A percentile compares a stretch with the other conserved stretches of the same genome.
phyloP scores from a whole-genome alignment of 2,797 vertebrate genomes.

The Schizothorax lantsangensis region DNA sequence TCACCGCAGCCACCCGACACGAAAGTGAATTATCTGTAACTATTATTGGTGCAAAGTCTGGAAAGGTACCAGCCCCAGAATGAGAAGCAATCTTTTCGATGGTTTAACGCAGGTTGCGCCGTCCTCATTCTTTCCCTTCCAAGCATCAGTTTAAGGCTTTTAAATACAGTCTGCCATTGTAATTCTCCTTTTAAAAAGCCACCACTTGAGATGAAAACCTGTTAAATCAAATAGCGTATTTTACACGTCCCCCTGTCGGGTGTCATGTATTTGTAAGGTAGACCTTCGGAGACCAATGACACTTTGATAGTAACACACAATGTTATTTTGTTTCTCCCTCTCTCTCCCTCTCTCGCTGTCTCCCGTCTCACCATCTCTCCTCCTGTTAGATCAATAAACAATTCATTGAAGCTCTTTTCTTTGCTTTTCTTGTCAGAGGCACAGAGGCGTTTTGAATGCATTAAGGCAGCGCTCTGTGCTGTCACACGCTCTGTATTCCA shows the following conservation, averaged over 20 bases:
- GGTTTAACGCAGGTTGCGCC: slow-evolving; percentile 40
- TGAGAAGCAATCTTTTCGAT: slow-evolving; percentile 42
- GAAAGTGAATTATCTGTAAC: slow-evolving; percentile 76
- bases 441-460: slow-evolving; percentile 68
- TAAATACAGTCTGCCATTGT: slow-evolving; percentile 31
- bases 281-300: slow-evolving; percentile 48
- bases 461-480: slow-evolving; percentile 59
- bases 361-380: slow-evolving; percentile 61
- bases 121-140: slow-evolving; percentile 30
- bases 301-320: slow-evolving; percentile 53
- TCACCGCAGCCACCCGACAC: slow-evolving; percentile 66
- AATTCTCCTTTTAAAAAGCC: slow-evolving; percentile 26
- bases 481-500: slow-evolving; percentile 55
- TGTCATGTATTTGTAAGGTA: slow-evolving; percentile 46
- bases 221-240: slow-evolving; percentile 44
- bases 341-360: slow-evolving; percentile 42
- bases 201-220: slow-evolving; percentile 34
- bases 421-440: slow-evolving; percentile 64
- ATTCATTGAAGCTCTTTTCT: slow-evolving; percentile 65
- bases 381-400: slow-evolving; percentile 72
- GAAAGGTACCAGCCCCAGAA: slow-evolving; percentile 43
- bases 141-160: slow-evolving; percentile 32
- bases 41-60: slow-evolving; percentile 62
- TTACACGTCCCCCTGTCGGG: slow-evolving; percentile 24
- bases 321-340: slow-evolving; percentile 60